Percentiles rank a stretch among this genome's conserved stretches.
These are phyloP conservation scores for Ailurus styani DNA, from an alignment of 2,113 vertebrate genomes.

Conservation along the genomic window DNA sequence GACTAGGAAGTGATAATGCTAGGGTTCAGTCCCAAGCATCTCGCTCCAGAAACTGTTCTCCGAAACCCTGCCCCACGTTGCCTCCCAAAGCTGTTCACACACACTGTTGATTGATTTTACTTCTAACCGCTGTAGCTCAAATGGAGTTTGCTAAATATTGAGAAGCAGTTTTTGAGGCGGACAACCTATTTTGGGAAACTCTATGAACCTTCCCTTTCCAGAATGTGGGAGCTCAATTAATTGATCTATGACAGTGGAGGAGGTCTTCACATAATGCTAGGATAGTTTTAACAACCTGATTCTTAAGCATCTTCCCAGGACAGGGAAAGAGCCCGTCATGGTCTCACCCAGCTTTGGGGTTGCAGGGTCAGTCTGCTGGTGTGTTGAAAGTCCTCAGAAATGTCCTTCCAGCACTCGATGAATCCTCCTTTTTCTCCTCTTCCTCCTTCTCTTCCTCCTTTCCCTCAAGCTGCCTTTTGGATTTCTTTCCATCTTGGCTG, in stretches of 20 bases:
- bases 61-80: neutral
- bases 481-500: conserved; percentile 32
- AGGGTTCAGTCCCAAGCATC: neutral
- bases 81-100: too few relatives aligned
- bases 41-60: neutral
- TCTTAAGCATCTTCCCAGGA: neutral
- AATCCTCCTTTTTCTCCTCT: neutral
- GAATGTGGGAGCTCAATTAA: neutral
- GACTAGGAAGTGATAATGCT: neutral
- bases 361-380: neutral
- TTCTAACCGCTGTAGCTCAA: neutral
- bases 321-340: neutral
- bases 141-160: conserved; percentile 25
- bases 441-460: neutral
- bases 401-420: neutral
- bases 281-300: neutral
- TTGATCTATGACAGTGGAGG: neutral
- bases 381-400: neutral
- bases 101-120: neutral
- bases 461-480: neutral
- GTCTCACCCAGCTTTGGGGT: neutral
- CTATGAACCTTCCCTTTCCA: conserved; percentile 23
- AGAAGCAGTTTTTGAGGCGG: conserved; percentile 4
- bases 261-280: neutral
- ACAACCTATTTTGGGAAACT: conserved; percentile 14